Percentiles rank a stretch among this genome's conserved stretches.
phyloP scores from a whole-genome alignment of 2,888 invertebrate species.

The Ochlodes sylvanus region DNA sequence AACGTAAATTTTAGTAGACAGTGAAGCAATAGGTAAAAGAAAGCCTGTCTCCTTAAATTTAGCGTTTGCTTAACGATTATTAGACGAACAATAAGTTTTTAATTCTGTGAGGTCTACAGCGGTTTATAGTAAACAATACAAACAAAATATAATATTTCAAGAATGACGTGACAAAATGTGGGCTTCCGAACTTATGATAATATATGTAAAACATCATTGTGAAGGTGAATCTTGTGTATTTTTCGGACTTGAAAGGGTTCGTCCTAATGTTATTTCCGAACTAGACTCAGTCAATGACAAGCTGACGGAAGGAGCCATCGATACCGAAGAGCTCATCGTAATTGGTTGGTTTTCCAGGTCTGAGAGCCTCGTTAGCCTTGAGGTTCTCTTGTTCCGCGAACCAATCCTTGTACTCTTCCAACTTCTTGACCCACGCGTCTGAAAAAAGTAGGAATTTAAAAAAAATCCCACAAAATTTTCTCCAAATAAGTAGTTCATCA shows the following conservation, averaged over 20 bases:
- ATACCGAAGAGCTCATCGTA: conserved; percentile 95
- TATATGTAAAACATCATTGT: too few species aligned
- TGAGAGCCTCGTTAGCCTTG: conserved; percentile 91
- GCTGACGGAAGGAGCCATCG: conserved; percentile 94
- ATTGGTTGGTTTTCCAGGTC: conserved; percentile 94
- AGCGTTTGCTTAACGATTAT: too few species aligned
- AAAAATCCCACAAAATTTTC: too few species aligned
- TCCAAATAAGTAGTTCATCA: too few species aligned
- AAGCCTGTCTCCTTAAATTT: too few species aligned
- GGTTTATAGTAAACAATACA: too few species aligned
- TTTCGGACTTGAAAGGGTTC: conserved; percentile 43
- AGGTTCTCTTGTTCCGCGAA: conserved; percentile 91
- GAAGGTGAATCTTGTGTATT: conserved; percentile 16
- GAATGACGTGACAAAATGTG: too few species aligned
- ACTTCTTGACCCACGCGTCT: conserved; percentile 92
- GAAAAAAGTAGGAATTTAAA: conserved; percentile 47
- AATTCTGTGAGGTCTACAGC: too few species aligned
- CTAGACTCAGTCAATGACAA: conserved; percentile 88
- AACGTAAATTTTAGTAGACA: neutral
- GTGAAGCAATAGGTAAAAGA: too few species aligned
- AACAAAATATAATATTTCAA: too few species aligned
- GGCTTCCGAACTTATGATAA: neutral
- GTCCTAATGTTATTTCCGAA: conserved; percentile 27
- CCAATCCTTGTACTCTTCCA: conserved; percentile 92
- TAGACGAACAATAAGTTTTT: too few species aligned